Evolutionary conservation across 2,797 vertebrate species (phyloP), one percentile per base, ranked within the genome.

Genomic region (Pyrocephalus nanus): DNA sequence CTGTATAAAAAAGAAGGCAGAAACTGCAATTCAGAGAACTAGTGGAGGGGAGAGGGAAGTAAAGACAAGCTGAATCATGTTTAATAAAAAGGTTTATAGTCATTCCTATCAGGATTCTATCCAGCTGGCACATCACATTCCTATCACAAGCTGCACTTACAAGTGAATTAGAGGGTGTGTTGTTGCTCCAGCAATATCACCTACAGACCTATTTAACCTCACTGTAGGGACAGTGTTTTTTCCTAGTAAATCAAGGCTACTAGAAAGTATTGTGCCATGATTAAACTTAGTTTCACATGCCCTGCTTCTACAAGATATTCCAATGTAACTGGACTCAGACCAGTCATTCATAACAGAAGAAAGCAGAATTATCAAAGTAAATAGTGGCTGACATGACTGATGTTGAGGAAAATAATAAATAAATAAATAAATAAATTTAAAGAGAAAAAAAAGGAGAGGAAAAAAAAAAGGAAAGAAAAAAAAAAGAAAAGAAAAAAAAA

Each of bases 21-120:
- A 88, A 88, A 86, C 34, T 90, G 40, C 43, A 82, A 43, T 73
- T 94, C 57, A 54, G 70, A 92, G 45, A 82, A 78, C 42, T 53
- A 82, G 58, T 1, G 2, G 47, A 75, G 26, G 25, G 15, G 14
- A 83, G 29, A 90, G 4, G 8, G 26, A 91, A 86, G 61, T 66
- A 90, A 69, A 94, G 74, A 89, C 74, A 80, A 69, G 80, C 47
- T 14, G 54, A 95, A 89, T 89, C 74, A 80, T 58, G 53, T 80
- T 95, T 83, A 88, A 93, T 85, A 91, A 57, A 92, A 82, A 74
- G 30, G 27, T 77, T 95, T 95, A 76, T 77, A 74, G 85, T 15
- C 17, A 48, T 88, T 94, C 58, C 50, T 85, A 82, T 15, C 29
- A 86, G 54, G 53, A 93, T 42, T 36, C 50, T 74, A 38, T 88